Evolutionary conservation across 2,888 invertebrate genomes (phyloP), one percentile per base, ranked within the genome.

Genomic region (Acleris laterana): DNA sequence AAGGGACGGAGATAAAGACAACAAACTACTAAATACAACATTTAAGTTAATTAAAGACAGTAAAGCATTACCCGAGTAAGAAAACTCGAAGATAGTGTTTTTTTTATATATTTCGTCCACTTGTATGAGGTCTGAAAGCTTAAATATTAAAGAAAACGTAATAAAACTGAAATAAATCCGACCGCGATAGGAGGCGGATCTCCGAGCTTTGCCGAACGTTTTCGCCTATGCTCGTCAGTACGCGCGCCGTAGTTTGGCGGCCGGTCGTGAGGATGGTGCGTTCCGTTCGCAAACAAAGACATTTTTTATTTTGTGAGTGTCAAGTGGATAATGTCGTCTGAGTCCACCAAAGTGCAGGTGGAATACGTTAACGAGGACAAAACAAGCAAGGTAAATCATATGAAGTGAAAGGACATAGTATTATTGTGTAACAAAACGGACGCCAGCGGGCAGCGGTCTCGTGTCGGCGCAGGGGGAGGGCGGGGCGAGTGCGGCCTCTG

Each of bases 391-490:
- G 93, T 93, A 90, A 90, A 78, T 74, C 80, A 81, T 84, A 76
- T 70, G 72, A 76, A 83, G 84, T 84, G 83, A 83, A 81, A 81
- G 83, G 80, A 83, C 80, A 73, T 75, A 80, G 85, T 88, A 86
- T 81, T 87, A 89, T 91, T 91, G 91, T 91, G 90, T 88, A 90
- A 91, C 85, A 85, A 78, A 87, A 85, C 80, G 84, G 91, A 93
- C 90, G 92, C 91, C 75, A 89, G 85, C 90, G 88, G 89, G 90
- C 90, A 88, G 90, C 87, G 89, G 88, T 90, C 89, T 90, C 82
- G 85, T 88, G 84, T 89, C 86, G 86, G 85, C 82, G 93, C 90
- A 93, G 92, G 93, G 93, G 93, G 90, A 92, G 93, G 93, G 93
- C 93, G 92, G 93, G 91, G 93, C 93, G 85, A 89, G 84, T 79